Conservation (phyloP, 2,888 invertebrate species). For the Himalopsyche japonica region DNA sequence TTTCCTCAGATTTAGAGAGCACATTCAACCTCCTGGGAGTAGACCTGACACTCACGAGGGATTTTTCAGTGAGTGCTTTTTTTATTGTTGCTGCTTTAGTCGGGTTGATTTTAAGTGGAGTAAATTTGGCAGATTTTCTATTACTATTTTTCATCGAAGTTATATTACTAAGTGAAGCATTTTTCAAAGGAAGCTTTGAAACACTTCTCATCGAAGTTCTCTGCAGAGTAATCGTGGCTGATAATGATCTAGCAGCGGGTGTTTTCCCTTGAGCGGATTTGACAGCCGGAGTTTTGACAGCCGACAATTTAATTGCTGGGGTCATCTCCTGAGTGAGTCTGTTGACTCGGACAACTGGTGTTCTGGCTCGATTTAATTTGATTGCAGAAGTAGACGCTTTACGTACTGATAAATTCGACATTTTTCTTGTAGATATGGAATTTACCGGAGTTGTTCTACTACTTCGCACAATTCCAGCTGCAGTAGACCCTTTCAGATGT, state of each 20-base stretch:
- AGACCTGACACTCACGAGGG: not conserved
- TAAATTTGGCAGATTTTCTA: not conserved
- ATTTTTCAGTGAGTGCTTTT: not conserved
- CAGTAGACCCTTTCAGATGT: not conserved
- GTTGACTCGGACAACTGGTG: not conserved
- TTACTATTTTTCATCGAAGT: not conserved
- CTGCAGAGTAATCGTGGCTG: not conserved
- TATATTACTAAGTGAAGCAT: not conserved
- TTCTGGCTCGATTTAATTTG: not conserved
- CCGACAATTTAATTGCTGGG: not conserved
- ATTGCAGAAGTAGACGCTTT: not conserved
- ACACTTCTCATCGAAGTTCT: slow-evolving; percentile 3
- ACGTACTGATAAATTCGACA: not conserved
- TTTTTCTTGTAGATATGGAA: not conserved
- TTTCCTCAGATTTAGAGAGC: not conserved
- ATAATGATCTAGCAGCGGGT: not conserved
- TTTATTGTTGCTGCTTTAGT: not conserved
- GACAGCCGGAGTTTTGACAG: slow-evolving; percentile 6
- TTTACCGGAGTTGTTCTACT: not conserved
- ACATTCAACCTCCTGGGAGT: not conserved
- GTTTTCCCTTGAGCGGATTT: not conserved
- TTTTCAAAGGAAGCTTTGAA: slow-evolving; percentile 3
- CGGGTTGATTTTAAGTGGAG: not conserved
- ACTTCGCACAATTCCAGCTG: not conserved
- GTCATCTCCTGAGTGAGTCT: not conserved